A percentile compares a stretch with the other conserved stretches of the same genome.
Evolutionary conservation across 2,888 invertebrate genomes (phyloP).

Genomic region (Keiferia lycopersicella): DNA sequence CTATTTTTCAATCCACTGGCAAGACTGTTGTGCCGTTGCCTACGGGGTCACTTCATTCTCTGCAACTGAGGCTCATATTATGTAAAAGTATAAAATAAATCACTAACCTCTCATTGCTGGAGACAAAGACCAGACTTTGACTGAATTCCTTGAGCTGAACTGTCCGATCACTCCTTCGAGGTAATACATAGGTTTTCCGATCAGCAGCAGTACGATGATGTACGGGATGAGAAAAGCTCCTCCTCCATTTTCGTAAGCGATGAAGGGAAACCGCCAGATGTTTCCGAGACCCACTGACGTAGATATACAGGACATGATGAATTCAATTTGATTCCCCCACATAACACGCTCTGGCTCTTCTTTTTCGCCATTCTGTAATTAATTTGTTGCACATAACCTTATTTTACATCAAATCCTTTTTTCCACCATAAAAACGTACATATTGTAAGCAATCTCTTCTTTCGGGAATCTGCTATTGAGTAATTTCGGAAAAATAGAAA

Average conservation of each 20-base stretch:
- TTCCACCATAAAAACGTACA: too few species aligned
- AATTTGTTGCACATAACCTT: too few species aligned
- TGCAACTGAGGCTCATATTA: neutral
- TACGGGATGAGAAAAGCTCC: conserved; percentile 89
- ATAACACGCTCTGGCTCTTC: conserved; percentile 54
- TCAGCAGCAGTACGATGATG: conserved; percentile 84
- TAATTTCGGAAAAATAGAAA: too few species aligned
- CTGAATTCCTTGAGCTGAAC: conserved; percentile 89
- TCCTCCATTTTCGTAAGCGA: conserved; percentile 87
- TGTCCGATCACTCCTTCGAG: conserved; percentile 92
- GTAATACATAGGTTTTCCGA: conserved; percentile 91
- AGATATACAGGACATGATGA: conserved; percentile 88
- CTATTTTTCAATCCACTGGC: neutral
- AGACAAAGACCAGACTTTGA: conserved; percentile 83
- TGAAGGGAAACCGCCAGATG: conserved; percentile 83
- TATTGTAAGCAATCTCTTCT: too few species aligned
- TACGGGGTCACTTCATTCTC: too few species aligned
- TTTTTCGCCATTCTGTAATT: conserved; percentile 33
- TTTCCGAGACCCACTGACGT: conserved; percentile 88
- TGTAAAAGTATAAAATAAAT: neutral
- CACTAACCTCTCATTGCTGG: conserved; percentile 89
- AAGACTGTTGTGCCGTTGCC: too few species aligned
- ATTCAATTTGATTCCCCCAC: conserved; percentile 86
- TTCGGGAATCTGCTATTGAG: too few species aligned
- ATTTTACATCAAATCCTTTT: too few species aligned